Percentiles rank a stretch among this genome's conserved stretches.
These are phyloP conservation scores for Andrena minutula DNA, from an alignment of 2,888 invertebrate species.

Conservation along the genomic window DNA sequence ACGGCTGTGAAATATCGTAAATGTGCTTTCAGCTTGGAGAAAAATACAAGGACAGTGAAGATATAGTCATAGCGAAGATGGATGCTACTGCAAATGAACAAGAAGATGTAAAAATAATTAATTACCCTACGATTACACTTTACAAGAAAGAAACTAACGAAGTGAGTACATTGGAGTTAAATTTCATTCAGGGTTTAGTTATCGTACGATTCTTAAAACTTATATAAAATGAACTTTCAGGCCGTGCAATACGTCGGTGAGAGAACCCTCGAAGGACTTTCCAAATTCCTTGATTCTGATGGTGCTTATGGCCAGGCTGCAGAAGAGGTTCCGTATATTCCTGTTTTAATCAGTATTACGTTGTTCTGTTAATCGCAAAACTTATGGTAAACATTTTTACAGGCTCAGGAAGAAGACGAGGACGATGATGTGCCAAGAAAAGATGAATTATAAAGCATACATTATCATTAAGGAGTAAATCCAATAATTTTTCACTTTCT, in stretches of 20 bases:
- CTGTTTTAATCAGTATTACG: conserved; percentile 3
- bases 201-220: not conserved
- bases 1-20: not conserved
- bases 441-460: conserved; percentile 90
- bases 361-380: not conserved
- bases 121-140: conserved; percentile 97
- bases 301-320: conserved; percentile 92
- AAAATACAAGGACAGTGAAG: conserved; percentile 93
- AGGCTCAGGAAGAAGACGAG: conserved; percentile 89
- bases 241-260: conserved; percentile 97
- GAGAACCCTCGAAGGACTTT: conserved; percentile 96
- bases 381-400: conserved; percentile 53
- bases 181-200: not conserved
- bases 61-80: conserved; percentile 98
- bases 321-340: conserved; percentile 86
- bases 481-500: conserved; percentile 62
- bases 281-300: conserved; percentile 96
- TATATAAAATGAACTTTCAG: conserved; percentile 75
- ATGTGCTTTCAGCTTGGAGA: conserved; percentile 91
- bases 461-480: conserved; percentile 69
- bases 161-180: conserved; percentile 82
- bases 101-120: conserved; percentile 97
- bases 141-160: conserved; percentile 97
- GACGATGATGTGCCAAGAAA: conserved; percentile 91
- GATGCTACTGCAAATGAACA: conserved; percentile 99